Percentiles rank a stretch among this genome's conserved stretches.
phyloP scores from a whole-genome alignment of 2,797 vertebrate species.

The Botia kubotai region DNA sequence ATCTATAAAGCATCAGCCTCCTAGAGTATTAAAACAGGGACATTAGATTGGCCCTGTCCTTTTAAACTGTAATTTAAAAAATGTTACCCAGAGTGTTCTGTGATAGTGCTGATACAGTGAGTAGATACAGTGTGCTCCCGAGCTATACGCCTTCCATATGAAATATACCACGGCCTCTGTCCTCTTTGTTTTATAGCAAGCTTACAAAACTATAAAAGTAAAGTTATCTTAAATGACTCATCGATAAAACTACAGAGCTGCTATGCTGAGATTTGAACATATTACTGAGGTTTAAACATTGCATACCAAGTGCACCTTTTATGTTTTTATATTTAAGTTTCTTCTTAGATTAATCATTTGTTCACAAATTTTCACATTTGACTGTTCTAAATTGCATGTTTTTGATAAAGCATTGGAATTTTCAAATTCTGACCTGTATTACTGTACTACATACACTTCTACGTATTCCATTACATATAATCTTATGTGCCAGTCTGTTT shows the following conservation, averaged over 20 bases:
- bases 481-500: not conserved
- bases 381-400: no score
- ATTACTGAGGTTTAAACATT: slow-evolving; percentile 13
- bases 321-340: slow-evolving; percentile 49
- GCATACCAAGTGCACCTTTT: slow-evolving; percentile 24
- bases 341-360: slow-evolving; percentile 33
- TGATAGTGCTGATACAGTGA: slow-evolving; percentile 22
- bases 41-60: slow-evolving; percentile 4
- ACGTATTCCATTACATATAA: not conserved
- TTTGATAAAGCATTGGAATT: no score
- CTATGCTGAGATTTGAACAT: slow-evolving; percentile 44
- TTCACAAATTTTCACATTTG: not conserved
- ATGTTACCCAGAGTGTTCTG: slow-evolving; percentile 12
- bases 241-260: slow-evolving; percentile 50
- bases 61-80: slow-evolving; percentile 23
- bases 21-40: slow-evolving; percentile 39
- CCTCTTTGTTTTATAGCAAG: slow-evolving; percentile 32
- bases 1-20: slow-evolving; percentile 49
- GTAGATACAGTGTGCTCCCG: not conserved
- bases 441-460: no score
- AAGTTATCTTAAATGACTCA: slow-evolving; percentile 19
- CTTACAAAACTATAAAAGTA: slow-evolving; percentile 21
- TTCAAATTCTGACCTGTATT: not conserved
- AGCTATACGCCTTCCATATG: slow-evolving; percentile 15
- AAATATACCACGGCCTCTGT: slow-evolving; percentile 20